Evolutionary conservation across 2,113 vertebrate species (phyloP).

Genomic region (Ceyx melanurus): DNA sequence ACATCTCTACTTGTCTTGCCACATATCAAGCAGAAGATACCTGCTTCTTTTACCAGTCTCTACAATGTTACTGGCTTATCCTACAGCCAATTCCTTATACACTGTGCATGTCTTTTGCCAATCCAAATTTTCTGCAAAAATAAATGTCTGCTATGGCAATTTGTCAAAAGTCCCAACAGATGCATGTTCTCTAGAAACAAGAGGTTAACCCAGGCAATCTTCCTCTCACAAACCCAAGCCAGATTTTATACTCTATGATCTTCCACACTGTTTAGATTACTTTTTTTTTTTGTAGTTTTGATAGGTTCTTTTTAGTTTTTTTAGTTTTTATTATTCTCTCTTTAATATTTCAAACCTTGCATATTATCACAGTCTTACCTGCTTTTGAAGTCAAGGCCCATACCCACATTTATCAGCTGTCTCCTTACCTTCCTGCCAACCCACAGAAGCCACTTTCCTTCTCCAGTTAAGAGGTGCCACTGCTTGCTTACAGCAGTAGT

Average conservation of each 20-base stretch:
- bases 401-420: not conserved
- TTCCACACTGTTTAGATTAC: not conserved
- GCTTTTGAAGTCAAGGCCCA: not conserved
- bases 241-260: not conserved
- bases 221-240: fast-evolving
- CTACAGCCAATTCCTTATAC: not conserved
- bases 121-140: not conserved
- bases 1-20: not conserved
- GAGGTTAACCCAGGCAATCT: not conserved
- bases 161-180: not conserved
- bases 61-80: not conserved
- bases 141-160: not conserved
- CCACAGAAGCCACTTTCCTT: not conserved
- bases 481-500: not conserved
- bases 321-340: not conserved
- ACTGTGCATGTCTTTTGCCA: not conserved
- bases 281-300: too few species aligned
- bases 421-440: not conserved
- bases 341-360: not conserved
- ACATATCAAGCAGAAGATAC: not conserved
- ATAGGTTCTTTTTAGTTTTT: too few species aligned
- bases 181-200: not conserved
- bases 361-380: not conserved
- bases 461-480: not conserved
- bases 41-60: not conserved